Evolutionary conservation across 2,113 vertebrate species (phyloP).

Genomic region (Apodemus sylvaticus): DNA sequence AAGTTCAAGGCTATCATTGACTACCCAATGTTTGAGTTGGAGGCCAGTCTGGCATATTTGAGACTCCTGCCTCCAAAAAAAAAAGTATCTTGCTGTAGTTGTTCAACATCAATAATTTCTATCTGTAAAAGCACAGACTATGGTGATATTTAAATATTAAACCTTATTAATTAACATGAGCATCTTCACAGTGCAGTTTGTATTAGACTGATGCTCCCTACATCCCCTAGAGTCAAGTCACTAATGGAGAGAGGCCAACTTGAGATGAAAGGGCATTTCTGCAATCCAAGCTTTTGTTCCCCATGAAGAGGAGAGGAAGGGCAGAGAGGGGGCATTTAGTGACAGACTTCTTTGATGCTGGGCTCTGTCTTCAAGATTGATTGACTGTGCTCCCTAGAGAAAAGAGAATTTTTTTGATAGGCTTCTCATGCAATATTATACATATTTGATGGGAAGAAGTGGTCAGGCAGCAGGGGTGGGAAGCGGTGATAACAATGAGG

Average conservation of each 20-base stretch:
- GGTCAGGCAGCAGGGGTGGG: neutral
- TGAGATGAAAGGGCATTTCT: slow-evolving; percentile 55
- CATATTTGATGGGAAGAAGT: neutral
- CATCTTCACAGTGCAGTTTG: slow-evolving; percentile 26
- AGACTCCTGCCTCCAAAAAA: neutral
- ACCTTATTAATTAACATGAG: slow-evolving; percentile 42
- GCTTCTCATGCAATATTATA: neutral
- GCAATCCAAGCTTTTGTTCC: neutral
- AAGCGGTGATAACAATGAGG: slow-evolving; percentile 30
- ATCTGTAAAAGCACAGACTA: neutral
- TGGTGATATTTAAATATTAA: neutral
- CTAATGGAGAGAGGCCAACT: slow-evolving; percentile 39
- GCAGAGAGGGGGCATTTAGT: neutral
- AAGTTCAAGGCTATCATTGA: neutral
- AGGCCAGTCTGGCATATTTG: neutral
- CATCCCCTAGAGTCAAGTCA: neutral
- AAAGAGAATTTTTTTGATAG: slow-evolving; percentile 39
- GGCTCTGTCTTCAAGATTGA: slow-evolving; percentile 3
- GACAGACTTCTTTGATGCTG: slow-evolving; percentile 45
- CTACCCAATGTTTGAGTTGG: too few relatives aligned
- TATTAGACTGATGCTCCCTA: neutral
- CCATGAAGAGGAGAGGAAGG: neutral
- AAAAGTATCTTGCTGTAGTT: neutral
- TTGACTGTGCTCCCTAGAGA: neutral
- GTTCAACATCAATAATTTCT: neutral